Conservation (phyloP, 2,113 vertebrate species). For the Neolamprologus sp. region DNA sequence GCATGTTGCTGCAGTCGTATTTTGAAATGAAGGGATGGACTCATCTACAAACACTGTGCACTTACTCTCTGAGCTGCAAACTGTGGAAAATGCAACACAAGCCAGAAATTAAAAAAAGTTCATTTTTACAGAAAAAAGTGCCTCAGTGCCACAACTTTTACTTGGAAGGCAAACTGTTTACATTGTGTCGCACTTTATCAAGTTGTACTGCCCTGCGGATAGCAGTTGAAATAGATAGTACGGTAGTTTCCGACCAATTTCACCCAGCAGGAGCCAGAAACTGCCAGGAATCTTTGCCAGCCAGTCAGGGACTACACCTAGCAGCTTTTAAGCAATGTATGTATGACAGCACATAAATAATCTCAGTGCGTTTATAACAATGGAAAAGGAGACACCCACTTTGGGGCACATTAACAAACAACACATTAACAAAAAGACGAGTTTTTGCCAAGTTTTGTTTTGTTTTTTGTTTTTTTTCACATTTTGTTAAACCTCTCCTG, state of each 20-base stretch:
- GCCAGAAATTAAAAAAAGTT: background rate
- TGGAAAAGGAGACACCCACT: background rate
- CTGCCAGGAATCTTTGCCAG: background rate
- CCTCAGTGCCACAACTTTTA: background rate
- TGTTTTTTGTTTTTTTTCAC: background rate
- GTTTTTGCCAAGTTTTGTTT: background rate
- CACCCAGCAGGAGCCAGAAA: background rate
- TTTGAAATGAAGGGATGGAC: background rate
- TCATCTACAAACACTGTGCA: background rate
- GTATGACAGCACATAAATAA: background rate
- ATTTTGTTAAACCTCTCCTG: background rate
- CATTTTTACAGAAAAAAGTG: background rate
- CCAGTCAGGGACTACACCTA: background rate
- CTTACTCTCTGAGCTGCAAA: background rate
- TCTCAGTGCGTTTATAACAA: background rate
- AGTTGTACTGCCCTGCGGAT: background rate
- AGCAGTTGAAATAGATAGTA: background rate
- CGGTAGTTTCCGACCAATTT: background rate
- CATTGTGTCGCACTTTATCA: background rate
- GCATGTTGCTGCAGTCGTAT: background rate
- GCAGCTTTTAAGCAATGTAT: background rate
- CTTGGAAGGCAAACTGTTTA: background rate
- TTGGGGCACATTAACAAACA: background rate
- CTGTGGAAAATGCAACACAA: background rate
- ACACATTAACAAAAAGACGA: background rate